These are phyloP conservation scores for Chrysodeixis includens DNA, from an alignment of 2,888 invertebrate species.

Conservation along the genomic window DNA sequence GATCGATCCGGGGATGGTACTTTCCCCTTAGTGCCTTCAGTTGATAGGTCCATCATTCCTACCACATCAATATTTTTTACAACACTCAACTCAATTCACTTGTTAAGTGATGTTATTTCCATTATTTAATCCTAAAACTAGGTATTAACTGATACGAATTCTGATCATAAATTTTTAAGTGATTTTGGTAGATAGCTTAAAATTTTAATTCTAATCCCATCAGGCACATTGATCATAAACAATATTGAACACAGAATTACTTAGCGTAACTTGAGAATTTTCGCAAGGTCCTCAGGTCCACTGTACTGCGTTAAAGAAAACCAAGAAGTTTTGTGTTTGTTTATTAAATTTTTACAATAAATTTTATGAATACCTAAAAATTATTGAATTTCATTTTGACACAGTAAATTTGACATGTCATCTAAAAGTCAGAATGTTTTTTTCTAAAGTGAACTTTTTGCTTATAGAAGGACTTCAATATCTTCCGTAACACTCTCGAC, in stretches of 20 bases:
- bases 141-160: not conserved
- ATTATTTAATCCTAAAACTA: not conserved
- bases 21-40: conserved; percentile 32
- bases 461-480: conserved; percentile 24
- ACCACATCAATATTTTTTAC: conserved; percentile 27
- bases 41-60: conserved; percentile 47
- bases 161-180: not conserved
- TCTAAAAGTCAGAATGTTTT: conserved; percentile 40
- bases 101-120: not conserved
- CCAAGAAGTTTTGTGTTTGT: conserved; percentile 46
- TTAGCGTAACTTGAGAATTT: not conserved
- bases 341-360: conserved; percentile 52
- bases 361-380: conserved; percentile 47
- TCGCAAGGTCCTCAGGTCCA: not conserved
- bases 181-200: not conserved
- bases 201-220: too few species aligned
- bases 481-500: conserved; percentile 42
- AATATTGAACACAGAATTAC: not conserved
- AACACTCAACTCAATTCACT: not conserved
- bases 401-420: conserved; percentile 48
- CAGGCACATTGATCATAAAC: not conserved
- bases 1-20: conserved; percentile 7
- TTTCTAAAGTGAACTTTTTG: conserved; percentile 43
- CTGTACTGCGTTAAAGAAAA: conserved; percentile 30
- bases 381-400: conserved; percentile 53